Evolutionary conservation across 2,888 invertebrate genomes (phyloP).

Genomic region (Lasioglossum vierecki): DNA sequence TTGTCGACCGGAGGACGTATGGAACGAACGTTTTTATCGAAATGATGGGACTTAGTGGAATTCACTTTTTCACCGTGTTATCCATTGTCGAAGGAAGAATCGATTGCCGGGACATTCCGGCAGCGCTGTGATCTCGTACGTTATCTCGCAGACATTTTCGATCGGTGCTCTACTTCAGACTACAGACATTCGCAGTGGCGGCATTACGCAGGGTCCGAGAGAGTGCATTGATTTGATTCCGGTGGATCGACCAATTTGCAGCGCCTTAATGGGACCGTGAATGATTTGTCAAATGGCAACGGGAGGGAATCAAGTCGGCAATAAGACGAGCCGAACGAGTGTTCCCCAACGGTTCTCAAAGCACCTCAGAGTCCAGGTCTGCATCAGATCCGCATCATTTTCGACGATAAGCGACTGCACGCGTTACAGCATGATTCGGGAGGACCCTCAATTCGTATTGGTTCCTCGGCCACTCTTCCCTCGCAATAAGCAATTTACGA

Average conservation of each 20-base stretch:
- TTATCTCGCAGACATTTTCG: constrained; percentile 8
- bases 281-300: constrained; percentile 12
- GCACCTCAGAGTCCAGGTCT: neutral
- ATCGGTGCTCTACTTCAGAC: constrained; percentile 2
- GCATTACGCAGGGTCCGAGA: neutral
- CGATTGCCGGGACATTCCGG: constrained; percentile 20
- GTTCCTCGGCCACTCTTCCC: neutral
- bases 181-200: neutral
- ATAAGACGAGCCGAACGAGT: neutral
- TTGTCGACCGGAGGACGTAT: neutral
- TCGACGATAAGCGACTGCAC: neutral
- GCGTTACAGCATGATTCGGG: neutral
- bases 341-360: neutral
- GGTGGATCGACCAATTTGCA: constrained; percentile 16
- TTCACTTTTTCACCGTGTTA: constrained; percentile 22
- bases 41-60: constrained; percentile 1
- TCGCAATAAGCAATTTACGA: constrained; percentile 24
- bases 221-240: constrained; percentile 9
- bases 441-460: neutral
- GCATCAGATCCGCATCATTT: neutral
- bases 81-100: constrained; percentile 24
- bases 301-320: neutral
- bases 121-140: neutral
- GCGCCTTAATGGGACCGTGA: neutral
- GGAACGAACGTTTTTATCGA: neutral